phyloP scores from a whole-genome alignment of 1,140 invertebrate genomes.

The Habropoda laboriosa region DNA sequence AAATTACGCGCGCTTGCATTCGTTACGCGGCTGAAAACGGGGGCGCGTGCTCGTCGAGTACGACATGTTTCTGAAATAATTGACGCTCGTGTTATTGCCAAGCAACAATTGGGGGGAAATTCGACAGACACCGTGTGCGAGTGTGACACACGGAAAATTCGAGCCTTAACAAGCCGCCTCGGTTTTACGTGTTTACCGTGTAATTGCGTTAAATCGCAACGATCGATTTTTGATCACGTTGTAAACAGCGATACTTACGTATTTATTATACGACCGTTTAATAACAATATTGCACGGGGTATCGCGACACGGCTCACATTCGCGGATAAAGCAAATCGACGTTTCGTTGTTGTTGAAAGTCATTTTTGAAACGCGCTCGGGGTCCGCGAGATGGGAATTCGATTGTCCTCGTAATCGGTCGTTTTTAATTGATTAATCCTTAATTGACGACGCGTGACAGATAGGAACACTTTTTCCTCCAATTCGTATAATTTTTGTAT shows the following conservation, averaged over 20 bases:
- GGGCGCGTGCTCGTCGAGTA: neutral
- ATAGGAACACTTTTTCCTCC: neutral
- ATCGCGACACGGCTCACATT: neutral
- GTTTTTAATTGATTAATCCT: neutral
- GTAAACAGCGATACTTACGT: neutral
- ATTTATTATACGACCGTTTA: neutral
- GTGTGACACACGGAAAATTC: neutral
- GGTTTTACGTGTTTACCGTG: too few species aligned
- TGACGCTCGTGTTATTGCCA: neutral
- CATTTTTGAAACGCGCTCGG: neutral
- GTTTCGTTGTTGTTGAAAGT: neutral
- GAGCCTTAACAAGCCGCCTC: neutral
- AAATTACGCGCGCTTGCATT: conserved; percentile 21
- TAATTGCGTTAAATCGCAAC: neutral
- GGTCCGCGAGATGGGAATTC: too few species aligned
- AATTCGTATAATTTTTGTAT: conserved; percentile 1
- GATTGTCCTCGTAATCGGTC: neutral
- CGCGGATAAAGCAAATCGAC: neutral
- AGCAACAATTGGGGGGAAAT: neutral
- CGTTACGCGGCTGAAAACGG: neutral
- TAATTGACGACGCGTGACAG: neutral
- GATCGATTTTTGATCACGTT: neutral
- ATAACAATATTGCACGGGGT: neutral
- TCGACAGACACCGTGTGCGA: too few species aligned
- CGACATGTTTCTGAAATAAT: conserved; percentile 18